Base-by-base conservation (phyloP, 2,797 vertebrate species). In the Toxotes lorentzi region DNA sequence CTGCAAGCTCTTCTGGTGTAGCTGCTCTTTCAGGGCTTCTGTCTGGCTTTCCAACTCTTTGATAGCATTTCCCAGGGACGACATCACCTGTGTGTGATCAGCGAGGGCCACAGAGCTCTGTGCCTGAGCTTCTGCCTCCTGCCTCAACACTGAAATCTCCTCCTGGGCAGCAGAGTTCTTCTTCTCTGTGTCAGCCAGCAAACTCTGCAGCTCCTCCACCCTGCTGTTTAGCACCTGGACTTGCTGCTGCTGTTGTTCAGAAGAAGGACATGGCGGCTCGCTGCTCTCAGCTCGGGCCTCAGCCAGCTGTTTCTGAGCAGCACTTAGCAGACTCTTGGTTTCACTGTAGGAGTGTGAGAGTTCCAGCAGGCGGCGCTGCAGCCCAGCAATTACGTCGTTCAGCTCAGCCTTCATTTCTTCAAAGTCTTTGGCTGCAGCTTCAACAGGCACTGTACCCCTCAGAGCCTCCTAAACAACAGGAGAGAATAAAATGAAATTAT, bases 331-430 rank as follows among this genome's bases (percentile, higher is more conserved):
- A 14, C 89, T 91, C 90, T 97, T 97, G 54, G 97, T 96, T 80
- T 98, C 97, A 14, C 95, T 96, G 93, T 97, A 99, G 34, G 96
- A 95, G 86, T 96, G 95, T 0, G 98, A 97, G 35, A 99, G 94
- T 85, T 99, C 97, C 54, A 93, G 92, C 70, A 99, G 90, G 70
- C 98, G 96, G 43, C 94, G 96, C 83, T 97, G 97, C 70, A 98
- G 94, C 21, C 97, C 97, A 1, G 95, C 94, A 8, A 97, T 95
- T 1, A 95, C 96, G 80, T 91, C 93, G 9, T 93, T 95, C 78
- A 95, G 93, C 58, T 93, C 95, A 1, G 93, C 93, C 86, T 97
- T 97, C 95, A 94, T 95, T 82, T 97, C 96, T 40, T 94, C 95
- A 59, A 97, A 93, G 90, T 97, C 97, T 82, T 91, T 95, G 65